A percentile compares a stretch with the other conserved stretches of the same genome.
Conservation (phyloP, 2,113 vertebrate genomes). For the Pagrus major region DNA sequence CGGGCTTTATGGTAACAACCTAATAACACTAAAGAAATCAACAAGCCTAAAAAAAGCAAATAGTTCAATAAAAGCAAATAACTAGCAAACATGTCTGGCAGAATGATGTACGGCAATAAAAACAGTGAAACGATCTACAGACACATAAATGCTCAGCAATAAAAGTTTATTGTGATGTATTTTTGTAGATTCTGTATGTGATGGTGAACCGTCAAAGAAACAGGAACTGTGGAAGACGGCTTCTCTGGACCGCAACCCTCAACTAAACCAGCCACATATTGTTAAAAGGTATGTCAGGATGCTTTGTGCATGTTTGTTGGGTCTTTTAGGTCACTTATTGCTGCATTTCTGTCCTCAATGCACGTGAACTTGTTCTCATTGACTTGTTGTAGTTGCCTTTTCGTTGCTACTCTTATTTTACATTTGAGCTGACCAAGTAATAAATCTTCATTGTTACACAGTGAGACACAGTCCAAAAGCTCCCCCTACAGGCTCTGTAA, state of each 20-base stretch:
- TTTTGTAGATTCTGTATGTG: constrained; percentile 82
- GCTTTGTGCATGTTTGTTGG: background rate
- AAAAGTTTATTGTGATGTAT: background rate
- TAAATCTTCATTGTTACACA: background rate
- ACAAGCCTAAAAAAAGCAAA: too few species aligned
- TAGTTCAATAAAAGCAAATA: too few species aligned
- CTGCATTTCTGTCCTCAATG: background rate
- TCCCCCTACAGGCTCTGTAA: too few species aligned
- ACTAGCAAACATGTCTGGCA: too few species aligned
- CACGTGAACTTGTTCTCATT: background rate
- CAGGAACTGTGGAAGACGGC: constrained; percentile 82
- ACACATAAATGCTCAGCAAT: too few species aligned
- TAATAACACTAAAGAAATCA: too few species aligned
- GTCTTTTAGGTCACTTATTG: background rate
- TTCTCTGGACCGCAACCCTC: constrained; percentile 82
- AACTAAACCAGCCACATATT: constrained; percentile 73
- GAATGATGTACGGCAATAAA: too few species aligned
- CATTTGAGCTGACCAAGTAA: background rate
- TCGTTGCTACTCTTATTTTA: background rate
- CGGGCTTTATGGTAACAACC: too few species aligned
- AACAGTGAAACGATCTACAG: too few species aligned
- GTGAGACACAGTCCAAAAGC: too few species aligned
- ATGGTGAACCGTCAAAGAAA: constrained; percentile 80
- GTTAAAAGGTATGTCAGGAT: constrained; percentile 81
- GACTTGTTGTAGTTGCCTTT: background rate